Base-by-base conservation (phyloP, 1,140 invertebrate genomes). In the Pachypeltis micranthus region DNA sequence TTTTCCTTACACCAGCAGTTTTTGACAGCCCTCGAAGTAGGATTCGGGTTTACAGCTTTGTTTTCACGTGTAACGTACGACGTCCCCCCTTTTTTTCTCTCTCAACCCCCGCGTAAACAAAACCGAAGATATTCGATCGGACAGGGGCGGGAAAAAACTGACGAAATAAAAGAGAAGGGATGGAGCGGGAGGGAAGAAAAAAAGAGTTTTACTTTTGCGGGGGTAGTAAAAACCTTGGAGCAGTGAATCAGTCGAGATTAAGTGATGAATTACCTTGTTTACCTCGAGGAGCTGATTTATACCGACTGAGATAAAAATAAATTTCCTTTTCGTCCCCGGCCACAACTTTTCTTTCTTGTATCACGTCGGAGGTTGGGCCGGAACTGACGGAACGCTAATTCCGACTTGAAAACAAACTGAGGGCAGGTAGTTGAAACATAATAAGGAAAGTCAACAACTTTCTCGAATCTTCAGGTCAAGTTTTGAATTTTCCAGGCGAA, bases 191-290 rank as follows among this genome's bases (percentile, higher is more conserved):
- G 3, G 21, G 51, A 54, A n/a, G 21, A 23, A 56, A 56, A 56
- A 56, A 56, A 56, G 26, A 56, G 21, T 56, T 26, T 56, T n/a
- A 47, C 21, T 56, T 56, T 56, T 39, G 34, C 3, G 21, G 54
- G 26, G 2, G 19, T 25, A 25, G 54, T 56, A 56, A 56, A 56
- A 56, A 56, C 54, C 54, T 16, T 26, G 19, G 26, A 56, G 54
- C 54, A 25, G 26, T 56, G 54, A 56, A 56, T 56, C 54, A 56
- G 54, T 24, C 14, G 54, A 56, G 54, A 56, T 56, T 56, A 56
- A 25, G 54, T 56, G 54, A 56, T 56, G 54, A 56, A 56, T 56
- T 56, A 56, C 21, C 54, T 56, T 56, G 54, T 56, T 56, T 56
- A 56, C 54, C 25, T 23, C 19, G 26, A 56, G 25, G 54, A n/a